Evolutionary conservation across 1,140 invertebrate species (phyloP), one percentile per base, ranked within the genome.

Genomic region (Hermatobates lingyangjiaoensis): DNA sequence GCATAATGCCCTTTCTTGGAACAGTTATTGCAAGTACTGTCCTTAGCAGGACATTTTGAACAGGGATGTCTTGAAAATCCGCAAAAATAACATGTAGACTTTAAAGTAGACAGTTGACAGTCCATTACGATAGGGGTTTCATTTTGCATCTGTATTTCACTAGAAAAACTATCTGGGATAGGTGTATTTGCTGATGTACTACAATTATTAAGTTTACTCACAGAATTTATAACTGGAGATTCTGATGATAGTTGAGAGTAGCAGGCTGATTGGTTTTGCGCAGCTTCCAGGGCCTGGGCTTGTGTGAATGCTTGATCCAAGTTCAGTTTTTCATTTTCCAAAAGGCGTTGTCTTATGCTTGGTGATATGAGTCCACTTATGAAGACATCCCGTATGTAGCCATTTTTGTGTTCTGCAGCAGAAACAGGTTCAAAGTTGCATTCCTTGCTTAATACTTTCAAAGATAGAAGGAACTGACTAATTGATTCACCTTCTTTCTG

Each of bases 351-450:
- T 18, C 48, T 27, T n/a, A 51, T 51, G 3, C 23, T 24, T 14
- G 48, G 2, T 12, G 48, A 54, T 2, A 25, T 2, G 23, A 54
- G 27, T 2, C 53, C 49, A 25, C 7, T 51, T 5, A 54, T 54
- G 26, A 54, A 54, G 3, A 42, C 10, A 25, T 53, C 51, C 23
- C 51, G 26, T 20, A 53, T 53, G 34, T 47, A 46, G 39, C 48
- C 45, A 28, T 53, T 23, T 48, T 28, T 47, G 18, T 48, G 48
- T 48, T 48, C 27, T 34, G 48, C 51, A 7, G 45, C 51, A 47
- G 51, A 48, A 23, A 53, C 45, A 25, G 24, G 45, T 38, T 53
- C 48, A 30, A 53, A 53, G 15, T 48, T 26, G 39, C 45, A 53
- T 2, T 53, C 28, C 25, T 48, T 53, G 26, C 44, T 46, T 47